A percentile compares a stretch with the other conserved stretches of the same genome.
Conservation (phyloP, 1,140 invertebrate genomes). For the Drosophila jambulina region DNA sequence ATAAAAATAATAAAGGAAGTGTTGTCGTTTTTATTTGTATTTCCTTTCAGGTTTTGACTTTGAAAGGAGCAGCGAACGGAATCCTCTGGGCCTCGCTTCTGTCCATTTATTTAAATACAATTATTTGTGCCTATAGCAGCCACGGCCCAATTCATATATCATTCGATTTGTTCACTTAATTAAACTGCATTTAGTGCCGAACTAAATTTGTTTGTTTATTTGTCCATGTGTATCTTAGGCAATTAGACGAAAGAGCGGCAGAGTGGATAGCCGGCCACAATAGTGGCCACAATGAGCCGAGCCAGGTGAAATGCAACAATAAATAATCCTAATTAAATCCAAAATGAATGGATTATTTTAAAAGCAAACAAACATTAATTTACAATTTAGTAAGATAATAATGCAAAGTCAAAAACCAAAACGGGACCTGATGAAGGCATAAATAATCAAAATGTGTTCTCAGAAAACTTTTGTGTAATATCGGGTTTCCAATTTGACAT, state of each 20-base stretch:
- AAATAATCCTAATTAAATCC: slow-evolving; percentile 8
- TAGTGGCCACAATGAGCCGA: not conserved
- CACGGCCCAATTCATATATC: slow-evolving; percentile 9
- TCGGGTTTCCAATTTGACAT: not conserved
- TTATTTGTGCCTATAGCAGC: slow-evolving; percentile 7
- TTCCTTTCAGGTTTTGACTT: slow-evolving; percentile 29
- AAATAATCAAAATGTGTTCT: not conserved
- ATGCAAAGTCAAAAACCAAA: not conserved
- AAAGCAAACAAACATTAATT: not conserved
- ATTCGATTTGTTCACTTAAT: slow-evolving; percentile 45
- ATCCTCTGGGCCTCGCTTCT: slow-evolving; percentile 1
- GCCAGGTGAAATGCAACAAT: slow-evolving; percentile 17
- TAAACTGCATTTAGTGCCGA: slow-evolving; percentile 36
- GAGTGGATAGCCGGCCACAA: slow-evolving; percentile 4
- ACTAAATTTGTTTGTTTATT: slow-evolving; percentile 38
- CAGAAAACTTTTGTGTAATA: not conserved
- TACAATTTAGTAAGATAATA: slow-evolving; percentile 1
- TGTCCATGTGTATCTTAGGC: slow-evolving; percentile 24
- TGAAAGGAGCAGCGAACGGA: slow-evolving; percentile 29
- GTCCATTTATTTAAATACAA: slow-evolving; percentile 3
- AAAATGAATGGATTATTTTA: slow-evolving; percentile 1
- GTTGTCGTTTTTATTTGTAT: slow-evolving; percentile 51
- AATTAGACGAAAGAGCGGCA: slow-evolving; percentile 6
- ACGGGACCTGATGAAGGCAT: not conserved
- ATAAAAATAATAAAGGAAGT: slow-evolving; percentile 46